Evolutionary conservation across 1,140 invertebrate genomes (phyloP), one percentile per base, ranked within the genome.

Genomic region (Littorina saxatilis): DNA sequence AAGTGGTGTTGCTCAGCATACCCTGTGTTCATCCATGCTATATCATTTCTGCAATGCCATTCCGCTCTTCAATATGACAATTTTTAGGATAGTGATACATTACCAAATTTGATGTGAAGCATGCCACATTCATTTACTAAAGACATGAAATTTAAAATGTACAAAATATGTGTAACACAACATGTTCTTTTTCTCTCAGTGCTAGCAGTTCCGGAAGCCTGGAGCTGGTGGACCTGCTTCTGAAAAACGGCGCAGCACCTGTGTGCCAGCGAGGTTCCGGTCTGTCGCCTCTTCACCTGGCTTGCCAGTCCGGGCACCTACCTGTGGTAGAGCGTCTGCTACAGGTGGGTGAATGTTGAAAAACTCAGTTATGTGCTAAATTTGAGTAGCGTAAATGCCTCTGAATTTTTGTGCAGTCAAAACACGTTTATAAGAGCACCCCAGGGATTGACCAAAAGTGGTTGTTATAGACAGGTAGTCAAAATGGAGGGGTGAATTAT

Each of bases 241-340:
- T 99, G 47, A 95, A 96, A 20, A 93, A 95, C 79, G 96, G 96
- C 15, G 97, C 97, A 0, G 47, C 66, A 96, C 96, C 15, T 94
- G 96, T 81, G 52, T 95, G 95, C 50, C 97, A 99, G 93, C 95
- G 96, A 11, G 95, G 97, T 11, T 98, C 97, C 0, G 96, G 96
- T 88, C 98, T 99, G 91, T 97, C 97, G 9, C 97, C 98, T 0
- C 92, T 99, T 0, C 98, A 99, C 91, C 96, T 97, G 73, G 96
- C 98, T 11, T 96, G 96, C 88, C 96, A 91, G 29, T 81, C 85
- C 35, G 91, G 92, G 37, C 83, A 90, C 73, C 93, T 94, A 82
- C 95, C 97, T 70, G 96, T 99, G 79, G 96, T 96, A 0, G 94
- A 96, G 85, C 91, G 97, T 68, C 92, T 99, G 70, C 92, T 99